phyloP scores from a whole-genome alignment of 2,797 vertebrate genomes.

The Smutsia temminckii region DNA sequence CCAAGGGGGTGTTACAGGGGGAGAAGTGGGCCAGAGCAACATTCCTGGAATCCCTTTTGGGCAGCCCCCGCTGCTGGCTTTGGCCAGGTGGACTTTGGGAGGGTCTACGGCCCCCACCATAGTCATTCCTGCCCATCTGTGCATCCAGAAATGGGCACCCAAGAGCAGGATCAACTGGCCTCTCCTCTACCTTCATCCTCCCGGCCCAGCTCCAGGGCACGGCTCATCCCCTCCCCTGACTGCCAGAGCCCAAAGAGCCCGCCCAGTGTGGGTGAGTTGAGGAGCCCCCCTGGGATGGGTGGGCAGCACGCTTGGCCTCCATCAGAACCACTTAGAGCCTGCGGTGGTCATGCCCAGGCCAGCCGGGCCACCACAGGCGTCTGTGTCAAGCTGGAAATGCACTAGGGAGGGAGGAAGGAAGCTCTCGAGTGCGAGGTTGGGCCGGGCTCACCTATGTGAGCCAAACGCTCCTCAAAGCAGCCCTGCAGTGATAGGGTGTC shows the following conservation, averaged over 20 bases:
- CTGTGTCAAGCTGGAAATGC: rapidly evolving
- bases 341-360: not conserved
- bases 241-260: not conserved
- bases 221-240: rapidly evolving
- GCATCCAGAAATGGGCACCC: not conserved
- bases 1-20: rapidly evolving
- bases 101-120: rapidly evolving
- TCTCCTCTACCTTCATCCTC: not conserved
- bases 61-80: not conserved
- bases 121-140: too few species aligned
- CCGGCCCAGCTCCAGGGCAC: not conserved
- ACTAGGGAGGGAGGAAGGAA: rapidly evolving
- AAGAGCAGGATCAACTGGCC: not conserved
- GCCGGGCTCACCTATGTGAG: not conserved
- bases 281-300: not conserved
- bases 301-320: not conserved
- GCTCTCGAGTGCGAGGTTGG: not conserved
- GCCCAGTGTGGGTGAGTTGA: not conserved
- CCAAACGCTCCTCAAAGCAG: not conserved
- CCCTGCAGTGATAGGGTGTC: not conserved
- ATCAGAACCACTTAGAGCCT: not conserved
- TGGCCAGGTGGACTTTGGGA: not conserved
- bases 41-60: not conserved
- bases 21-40: not conserved
- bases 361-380: not conserved